Evolutionary conservation across 2,888 invertebrate genomes (phyloP).

Genomic region (Latrodectus elegans): DNA sequence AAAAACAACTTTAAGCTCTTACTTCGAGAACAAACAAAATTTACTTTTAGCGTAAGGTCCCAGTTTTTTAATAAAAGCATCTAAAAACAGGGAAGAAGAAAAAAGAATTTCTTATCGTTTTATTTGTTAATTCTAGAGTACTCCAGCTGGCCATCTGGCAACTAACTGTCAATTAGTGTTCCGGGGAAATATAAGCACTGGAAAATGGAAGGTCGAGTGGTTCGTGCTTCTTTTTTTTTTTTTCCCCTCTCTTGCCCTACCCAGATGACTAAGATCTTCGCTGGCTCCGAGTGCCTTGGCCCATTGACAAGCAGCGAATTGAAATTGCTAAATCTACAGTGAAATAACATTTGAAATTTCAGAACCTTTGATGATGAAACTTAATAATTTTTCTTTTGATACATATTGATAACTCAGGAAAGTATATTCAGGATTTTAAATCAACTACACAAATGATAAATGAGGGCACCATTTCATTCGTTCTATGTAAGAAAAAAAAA

Average conservation of each 20-base stretch:
- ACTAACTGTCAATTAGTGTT: conserved; percentile 54
- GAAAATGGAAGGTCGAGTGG: neutral
- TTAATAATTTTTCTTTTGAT: no score
- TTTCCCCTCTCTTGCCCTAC: no score
- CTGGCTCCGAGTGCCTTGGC: neutral
- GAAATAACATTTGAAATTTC: neutral
- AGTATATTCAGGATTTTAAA: no score
- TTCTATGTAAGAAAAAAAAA: no score
- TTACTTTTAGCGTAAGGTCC: neutral
- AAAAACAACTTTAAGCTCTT: no score
- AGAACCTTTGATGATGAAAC: neutral
- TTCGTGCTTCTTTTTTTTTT: neutral
- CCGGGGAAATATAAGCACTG: conserved; percentile 47
- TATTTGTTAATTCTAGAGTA: conserved; percentile 25
- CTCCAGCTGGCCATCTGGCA: conserved; percentile 60
- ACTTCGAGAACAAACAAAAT: neutral
- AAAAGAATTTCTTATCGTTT: conserved; percentile 12
- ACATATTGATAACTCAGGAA: no score
- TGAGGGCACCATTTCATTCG: no score
- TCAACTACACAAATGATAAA: no score
- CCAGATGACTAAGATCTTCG: neutral
- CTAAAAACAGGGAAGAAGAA: neutral
- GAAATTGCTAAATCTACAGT: neutral
- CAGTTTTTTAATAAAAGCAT: neutral
- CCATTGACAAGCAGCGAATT: neutral